These are phyloP conservation scores for Dicrostonyx torquatus DNA, from an alignment of 2,797 vertebrate species.

Conservation along the genomic window DNA sequence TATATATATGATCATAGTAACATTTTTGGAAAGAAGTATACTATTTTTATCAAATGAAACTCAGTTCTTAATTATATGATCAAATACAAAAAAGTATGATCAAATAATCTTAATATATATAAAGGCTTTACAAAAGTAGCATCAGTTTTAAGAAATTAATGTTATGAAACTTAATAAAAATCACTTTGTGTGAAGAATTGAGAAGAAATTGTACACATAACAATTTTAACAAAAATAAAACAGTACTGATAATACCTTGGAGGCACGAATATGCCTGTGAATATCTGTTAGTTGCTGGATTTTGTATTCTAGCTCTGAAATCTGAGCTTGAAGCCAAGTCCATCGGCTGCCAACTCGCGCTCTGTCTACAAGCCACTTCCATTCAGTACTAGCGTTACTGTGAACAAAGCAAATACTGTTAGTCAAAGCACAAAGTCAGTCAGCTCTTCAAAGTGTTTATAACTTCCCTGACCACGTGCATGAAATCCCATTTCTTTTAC, in stretches of 20 bases:
- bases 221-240: conserved; percentile 65
- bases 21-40: neutral
- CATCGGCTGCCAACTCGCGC: conserved; percentile 94
- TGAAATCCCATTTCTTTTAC: conserved; percentile 77
- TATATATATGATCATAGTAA: neutral
- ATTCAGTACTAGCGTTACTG: conserved; percentile 89
- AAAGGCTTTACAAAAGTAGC: conserved; percentile 29
- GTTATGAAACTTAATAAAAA: conserved; percentile 61
- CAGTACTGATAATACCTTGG: conserved; percentile 89
- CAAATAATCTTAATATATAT: neutral
- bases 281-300: conserved; percentile 91
- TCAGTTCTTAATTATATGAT: conserved; percentile 50
- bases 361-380: conserved; percentile 92
- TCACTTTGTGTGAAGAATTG: conserved; percentile 46
- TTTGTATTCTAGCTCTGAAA: conserved; percentile 93
- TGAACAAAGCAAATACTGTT: conserved; percentile 85
- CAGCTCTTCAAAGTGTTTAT: conserved; percentile 81
- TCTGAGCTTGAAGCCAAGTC: conserved; percentile 95
- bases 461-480: conserved; percentile 77
- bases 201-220: conserved; percentile 35
- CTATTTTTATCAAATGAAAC: conserved; percentile 30
- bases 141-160: conserved; percentile 33
- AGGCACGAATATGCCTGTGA: conserved; percentile 91
- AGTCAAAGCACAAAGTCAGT: conserved; percentile 83
- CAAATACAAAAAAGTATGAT: conserved; percentile 21